Evolutionary conservation across 2,797 vertebrate genomes (phyloP), one percentile per base, ranked within the genome.

Genomic region (Anguilla marmorata): DNA sequence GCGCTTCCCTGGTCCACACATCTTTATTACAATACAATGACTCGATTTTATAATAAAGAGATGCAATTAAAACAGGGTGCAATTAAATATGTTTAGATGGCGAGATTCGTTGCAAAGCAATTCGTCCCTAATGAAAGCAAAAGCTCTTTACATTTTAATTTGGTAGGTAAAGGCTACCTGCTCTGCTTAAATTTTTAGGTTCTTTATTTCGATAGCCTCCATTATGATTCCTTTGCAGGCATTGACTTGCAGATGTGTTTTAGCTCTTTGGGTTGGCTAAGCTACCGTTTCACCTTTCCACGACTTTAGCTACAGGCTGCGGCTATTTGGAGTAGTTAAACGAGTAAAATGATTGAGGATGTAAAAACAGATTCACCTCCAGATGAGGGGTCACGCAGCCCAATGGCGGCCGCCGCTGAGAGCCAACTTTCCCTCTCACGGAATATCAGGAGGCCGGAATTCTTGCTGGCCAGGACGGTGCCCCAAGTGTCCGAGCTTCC

Each of bases 41-140:
- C 79, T 82, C 24, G 45, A 82, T 50, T 82, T 82, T 9, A 82
- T 82, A 82, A 82, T 37, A 79, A 74, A 74, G 69, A 79, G 16
- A 50, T 50, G 24, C 79, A 82, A 50, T 82, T 79, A 79, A 24
- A 24, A n/a, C 5, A 82, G 24, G 24, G 8, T 11, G 9, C 79
- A 82, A n/a, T 82, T 24, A 48, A 33, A 9, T 8, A 21, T 24
- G 5, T 50, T 82, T 14, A 24, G 19, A 63, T 63, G 16, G 60
- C n/a, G 76, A 80, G 41, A 14, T 82, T 82, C 45, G 45, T n/a
- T 48, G 79, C 79, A 50, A 21, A 50, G 19, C 45, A n/a, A n/a
- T n/a, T 50, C 9, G 14, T 41, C 5, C 45, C 7, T n/a, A 21
- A 41, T 4, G 33, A 2, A 16, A 56, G 33, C 74, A 16, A 21